Evolutionary conservation across 2,113 vertebrate species (phyloP), one percentile per base, ranked within the genome.

Genomic region (Geothlypis trichas): DNA sequence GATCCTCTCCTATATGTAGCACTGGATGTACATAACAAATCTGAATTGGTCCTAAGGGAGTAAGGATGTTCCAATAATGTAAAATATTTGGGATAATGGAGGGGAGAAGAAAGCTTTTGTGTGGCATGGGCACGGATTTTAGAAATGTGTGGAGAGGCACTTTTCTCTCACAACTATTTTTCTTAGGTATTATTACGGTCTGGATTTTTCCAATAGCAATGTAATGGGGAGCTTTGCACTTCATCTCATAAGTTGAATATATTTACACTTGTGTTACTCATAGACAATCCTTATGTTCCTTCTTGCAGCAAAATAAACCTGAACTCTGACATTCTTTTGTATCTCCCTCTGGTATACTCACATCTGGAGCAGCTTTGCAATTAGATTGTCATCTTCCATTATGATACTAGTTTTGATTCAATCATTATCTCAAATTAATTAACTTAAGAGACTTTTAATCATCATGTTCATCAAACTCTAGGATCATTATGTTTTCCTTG

Each of bases 341-440:
- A 28, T 65, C 28, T 95, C 44, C 15, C 20, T 73, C 71, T 73
- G 13, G 41, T 63, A 47, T 63, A 59, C 11, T 78, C 65, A 78
- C 33, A 84, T 92, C 57, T 89, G 66, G 49, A 91, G 18, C 49
- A 82, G 58, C 3, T 93, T 93, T 84, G 23, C 37, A 87, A 93
- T 91, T 82, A 76, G 23, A 62, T 89, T 62, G 27, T 67, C 37
- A 66, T 65, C 74, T 62, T 91, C 44, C 22, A 82, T 84, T 72
- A 82, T 73, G 41, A 73, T 21, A 69, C 28, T 80, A 65, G 24
- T 65, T 93, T 94, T 87, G 31, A 85, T 85, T 90, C 65, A 44
- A 78, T 89, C 52, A 75, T 88, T 55, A 71, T 59, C 76, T 63
- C 39, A 66, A 82, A 94, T 84, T 95, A 95, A 93, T 92, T 84